These are phyloP conservation scores for Andricus quercusramuli DNA, from an alignment of 2,888 invertebrate species.

Conservation along the genomic window DNA sequence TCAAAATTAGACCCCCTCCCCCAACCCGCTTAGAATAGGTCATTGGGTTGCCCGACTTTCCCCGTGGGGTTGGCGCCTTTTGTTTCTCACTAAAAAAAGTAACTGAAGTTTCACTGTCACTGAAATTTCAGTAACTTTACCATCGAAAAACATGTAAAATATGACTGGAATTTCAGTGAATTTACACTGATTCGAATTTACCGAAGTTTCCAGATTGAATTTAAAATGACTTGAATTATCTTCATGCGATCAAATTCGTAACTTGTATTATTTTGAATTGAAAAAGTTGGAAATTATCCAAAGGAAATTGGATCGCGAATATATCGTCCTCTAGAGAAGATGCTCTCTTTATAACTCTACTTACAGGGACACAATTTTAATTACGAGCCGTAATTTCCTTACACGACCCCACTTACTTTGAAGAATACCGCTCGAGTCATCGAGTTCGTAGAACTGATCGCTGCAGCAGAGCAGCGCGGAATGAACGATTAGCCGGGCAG, in stretches of 20 bases:
- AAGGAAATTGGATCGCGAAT: neutral
- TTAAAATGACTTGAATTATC: too few relatives aligned
- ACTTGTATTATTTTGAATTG: neutral
- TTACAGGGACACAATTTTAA: slow-evolving; percentile 16
- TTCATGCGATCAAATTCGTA: neutral
- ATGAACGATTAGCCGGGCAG: slow-evolving; percentile 44
- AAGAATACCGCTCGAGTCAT: slow-evolving; percentile 30
- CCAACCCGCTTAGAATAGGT: too few relatives aligned
- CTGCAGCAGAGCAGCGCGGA: slow-evolving; percentile 41
- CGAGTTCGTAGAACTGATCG: slow-evolving; percentile 42
- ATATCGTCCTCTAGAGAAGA: neutral
- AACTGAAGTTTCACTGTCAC: too few relatives aligned
- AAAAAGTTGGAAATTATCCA: neutral
- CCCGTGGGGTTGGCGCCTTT: too few relatives aligned
- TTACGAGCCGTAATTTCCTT: slow-evolving; percentile 22
- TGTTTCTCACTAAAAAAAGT: too few relatives aligned
- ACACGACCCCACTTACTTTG: slow-evolving; percentile 17
- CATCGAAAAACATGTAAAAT: too few relatives aligned
- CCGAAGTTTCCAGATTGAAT: too few relatives aligned
- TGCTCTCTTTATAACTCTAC: neutral
- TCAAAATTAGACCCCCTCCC: too few relatives aligned
- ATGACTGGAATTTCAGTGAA: too few relatives aligned
- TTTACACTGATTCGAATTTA: too few relatives aligned
- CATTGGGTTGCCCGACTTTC: too few relatives aligned
- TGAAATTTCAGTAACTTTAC: too few relatives aligned